Evolutionary conservation across 2,888 invertebrate species (phyloP).

Genomic region (Tipula unca): DNA sequence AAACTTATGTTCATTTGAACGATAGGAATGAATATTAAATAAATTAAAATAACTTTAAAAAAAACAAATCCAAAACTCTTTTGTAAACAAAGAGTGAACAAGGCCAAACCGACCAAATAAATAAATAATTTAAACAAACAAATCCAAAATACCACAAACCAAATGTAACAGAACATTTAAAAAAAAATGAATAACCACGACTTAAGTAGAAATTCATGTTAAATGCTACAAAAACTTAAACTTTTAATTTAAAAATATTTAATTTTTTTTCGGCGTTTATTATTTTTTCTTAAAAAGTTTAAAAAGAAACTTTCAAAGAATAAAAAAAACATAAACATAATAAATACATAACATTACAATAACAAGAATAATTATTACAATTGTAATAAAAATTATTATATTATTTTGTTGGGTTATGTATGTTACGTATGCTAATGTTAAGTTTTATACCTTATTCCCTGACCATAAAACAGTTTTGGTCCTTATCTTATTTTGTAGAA

Average conservation of each 20-base stretch:
- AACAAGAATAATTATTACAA: background rate
- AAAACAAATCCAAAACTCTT: background rate
- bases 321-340: background rate
- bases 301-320: background rate
- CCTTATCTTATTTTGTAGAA: too few species aligned
- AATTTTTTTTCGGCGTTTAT: background rate
- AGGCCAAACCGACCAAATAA: constrained; percentile 14
- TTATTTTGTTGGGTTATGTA: too few species aligned
- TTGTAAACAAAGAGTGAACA: background rate
- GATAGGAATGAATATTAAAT: background rate
- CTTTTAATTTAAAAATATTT: background rate
- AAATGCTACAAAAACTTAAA: background rate
- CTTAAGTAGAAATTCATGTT: constrained; percentile 2
- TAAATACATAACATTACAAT: background rate
- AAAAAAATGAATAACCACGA: background rate
- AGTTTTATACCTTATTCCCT: too few species aligned
- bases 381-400: background rate
- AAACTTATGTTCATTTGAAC: background rate
- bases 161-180: background rate
- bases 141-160: background rate
- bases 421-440: background rate
- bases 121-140: background rate
- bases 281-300: background rate
- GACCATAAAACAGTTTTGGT: too few species aligned
- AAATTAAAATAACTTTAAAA: background rate